Evolutionary conservation across 2,113 vertebrate genomes (phyloP).

Genomic region (Osmerus eperlanus): DNA sequence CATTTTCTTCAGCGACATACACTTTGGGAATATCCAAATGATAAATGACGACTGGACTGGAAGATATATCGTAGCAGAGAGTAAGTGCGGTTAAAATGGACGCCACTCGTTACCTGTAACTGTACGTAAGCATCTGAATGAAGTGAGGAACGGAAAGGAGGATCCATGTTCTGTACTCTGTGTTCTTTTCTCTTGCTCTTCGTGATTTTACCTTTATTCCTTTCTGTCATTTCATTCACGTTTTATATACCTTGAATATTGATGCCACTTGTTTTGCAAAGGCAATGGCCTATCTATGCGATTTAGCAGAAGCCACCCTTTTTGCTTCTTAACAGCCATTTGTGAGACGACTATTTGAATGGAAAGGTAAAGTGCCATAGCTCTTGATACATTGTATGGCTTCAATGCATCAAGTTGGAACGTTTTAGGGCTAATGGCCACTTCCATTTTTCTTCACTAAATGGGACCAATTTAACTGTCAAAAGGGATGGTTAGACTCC

Average conservation of each 20-base stretch:
- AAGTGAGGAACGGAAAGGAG: neutral
- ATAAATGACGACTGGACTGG: slow-evolving; percentile 95
- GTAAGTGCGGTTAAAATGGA: slow-evolving; percentile 74
- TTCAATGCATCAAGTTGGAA: slow-evolving; percentile 57
- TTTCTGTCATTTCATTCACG: neutral
- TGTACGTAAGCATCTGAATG: neutral
- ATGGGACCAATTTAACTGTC: slow-evolving; percentile 69
- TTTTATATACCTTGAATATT: neutral
- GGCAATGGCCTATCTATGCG: slow-evolving; percentile 29
- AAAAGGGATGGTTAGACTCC: slow-evolving; percentile 62
- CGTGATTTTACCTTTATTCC: neutral
- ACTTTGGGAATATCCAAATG: slow-evolving; percentile 96
- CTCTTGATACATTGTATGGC: slow-evolving; percentile 54
- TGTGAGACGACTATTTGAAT: slow-evolving; percentile 3
- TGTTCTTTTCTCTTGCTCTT: neutral
- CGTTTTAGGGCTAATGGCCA: slow-evolving; percentile 44
- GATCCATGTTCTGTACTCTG: neutral
- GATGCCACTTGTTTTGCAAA: neutral
- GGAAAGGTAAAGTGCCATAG: slow-evolving; percentile 49
- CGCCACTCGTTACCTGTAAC: neutral
- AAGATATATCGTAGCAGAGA: slow-evolving; percentile 85
- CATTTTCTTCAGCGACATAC: slow-evolving; percentile 96
- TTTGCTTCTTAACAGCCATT: slow-evolving; percentile 43
- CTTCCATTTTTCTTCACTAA: slow-evolving; percentile 60
- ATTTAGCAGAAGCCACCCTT: slow-evolving; percentile 20